A percentile compares a stretch with the other conserved stretches of the same genome.
Evolutionary conservation across 2,888 invertebrate species (phyloP).

Genomic region (Dicranocentrus wangi): DNA sequence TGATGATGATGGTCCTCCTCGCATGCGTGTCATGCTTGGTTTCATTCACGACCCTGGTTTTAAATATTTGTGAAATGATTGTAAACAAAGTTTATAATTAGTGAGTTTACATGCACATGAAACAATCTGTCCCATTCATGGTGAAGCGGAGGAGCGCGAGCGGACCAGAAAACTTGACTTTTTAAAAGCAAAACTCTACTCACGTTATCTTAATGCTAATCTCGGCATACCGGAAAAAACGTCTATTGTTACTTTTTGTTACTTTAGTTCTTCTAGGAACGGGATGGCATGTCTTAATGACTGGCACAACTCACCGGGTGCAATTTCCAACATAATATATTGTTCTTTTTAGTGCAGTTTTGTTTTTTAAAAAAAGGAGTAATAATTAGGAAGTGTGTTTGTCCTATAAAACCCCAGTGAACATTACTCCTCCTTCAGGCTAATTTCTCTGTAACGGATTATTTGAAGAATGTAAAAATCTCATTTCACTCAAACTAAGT

Average conservation of each 20-base stretch:
- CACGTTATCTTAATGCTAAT: constrained; percentile 6
- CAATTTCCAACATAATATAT: too few relatives aligned
- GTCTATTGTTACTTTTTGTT: too few relatives aligned
- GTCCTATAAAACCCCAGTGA: too few relatives aligned
- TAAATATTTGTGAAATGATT: neutral
- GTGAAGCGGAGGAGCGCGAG: too few relatives aligned
- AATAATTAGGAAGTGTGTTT: too few relatives aligned
- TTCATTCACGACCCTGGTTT: neutral
- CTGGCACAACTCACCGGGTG: neutral
- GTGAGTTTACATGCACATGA: too few relatives aligned
- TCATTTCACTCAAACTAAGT: neutral
- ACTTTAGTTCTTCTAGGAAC: constrained; percentile 4
- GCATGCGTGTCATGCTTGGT: too few relatives aligned
- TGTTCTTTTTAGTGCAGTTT: too few relatives aligned
- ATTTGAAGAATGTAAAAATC: neutral
- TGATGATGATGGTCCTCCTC: too few relatives aligned
- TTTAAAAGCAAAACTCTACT: neutral
- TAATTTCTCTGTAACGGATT: constrained; percentile 1
- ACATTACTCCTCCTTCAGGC: constrained; percentile 8
- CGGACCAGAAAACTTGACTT: too few relatives aligned
- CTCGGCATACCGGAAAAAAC: constrained; percentile 1
- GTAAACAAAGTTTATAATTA: neutral
- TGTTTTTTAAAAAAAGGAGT: too few relatives aligned
- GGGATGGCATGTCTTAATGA: neutral
- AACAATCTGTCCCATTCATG: too few relatives aligned